Base-by-base conservation (phyloP, 2,888 invertebrate species). In the Zeuzera pyrina region DNA sequence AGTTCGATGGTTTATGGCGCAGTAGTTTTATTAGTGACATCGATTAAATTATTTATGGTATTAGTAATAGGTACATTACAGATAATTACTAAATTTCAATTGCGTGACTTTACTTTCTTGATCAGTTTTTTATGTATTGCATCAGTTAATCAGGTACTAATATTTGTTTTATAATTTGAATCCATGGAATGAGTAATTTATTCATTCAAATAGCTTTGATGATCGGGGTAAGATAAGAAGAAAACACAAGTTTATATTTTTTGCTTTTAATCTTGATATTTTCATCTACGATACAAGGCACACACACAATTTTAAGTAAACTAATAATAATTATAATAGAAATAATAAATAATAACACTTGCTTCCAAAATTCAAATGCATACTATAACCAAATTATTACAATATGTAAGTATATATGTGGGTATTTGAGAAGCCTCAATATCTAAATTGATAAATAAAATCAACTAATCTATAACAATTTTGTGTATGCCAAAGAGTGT, bases 221-320 rank as follows among this genome's bases (percentile, higher is more conserved):
- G n/a, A n/a, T n/a, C n/a, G 25, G 25, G 6, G 10, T 25, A 4
- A 12, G 8, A 28, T 15, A 46, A 63, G 64, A n/a, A 59, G 52
- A 61, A 76, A 76, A 70, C 57, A 66, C 64, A 54, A 49, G 49
- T 45, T 69, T 74, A 81, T 79, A 76, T 67, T 84, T 85, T 85
- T 84, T 73, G 68, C 65, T 83, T 83, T 85, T 83, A 86, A 85
- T 85, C 81, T 83, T 83, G 79, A 84, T 85, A 85, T 85, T 85
- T 85, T 84, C 79, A 79, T 86, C 85, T 85, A 85, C 84, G 74
- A 87, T 88, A 88, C 87, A 88, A 88, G 87, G 88, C 88, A 88
- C 88, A 88, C 87, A 86, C 87, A 87, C 86, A 86, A 81, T 81
- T 81, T 78, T 74, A 79, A 81, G 73, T 74, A 71, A 79, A 79